Base-by-base conservation (phyloP, 2,797 vertebrate species). In the Mormyrus proboscirostris region DNA sequence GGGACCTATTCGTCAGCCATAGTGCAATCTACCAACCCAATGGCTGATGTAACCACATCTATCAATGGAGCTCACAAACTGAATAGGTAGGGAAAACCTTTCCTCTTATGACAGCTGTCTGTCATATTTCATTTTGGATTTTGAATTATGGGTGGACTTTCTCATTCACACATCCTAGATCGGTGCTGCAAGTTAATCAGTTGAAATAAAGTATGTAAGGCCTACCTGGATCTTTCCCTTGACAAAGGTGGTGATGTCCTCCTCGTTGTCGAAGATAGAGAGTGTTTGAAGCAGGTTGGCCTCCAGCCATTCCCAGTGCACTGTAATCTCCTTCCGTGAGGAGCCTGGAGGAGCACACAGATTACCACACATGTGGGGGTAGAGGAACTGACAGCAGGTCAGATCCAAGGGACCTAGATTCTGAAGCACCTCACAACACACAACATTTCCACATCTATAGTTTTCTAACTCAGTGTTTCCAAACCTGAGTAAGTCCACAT, bases 291-390 rank as follows among this genome's bases (percentile, higher is more conserved):
- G 96, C 89, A 99, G 94, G 92, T 99, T 99, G 90, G 95, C 94
- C 92, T 99, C 98, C 92, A 99, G 95, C 98, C 98, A 99, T 59
- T 99, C 98, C 98, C 98, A 99, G 91, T 98, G 97, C 89, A 96
- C 96, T 0, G 98, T 99, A 93, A 99, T 99, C 94, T 99, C 98
- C 92, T 97, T 98, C 88, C 98, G 97, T 53, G 97, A 97, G 1
- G 97, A 97, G 89, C 98, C 98, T 99, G 93, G 82, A 38, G 49
- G 25, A 57, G 9, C 41, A 88, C 25, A 38, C n/a, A 1, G 2
- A 14, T 22, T 49, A 87, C 53, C 12, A 41, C 50, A 44, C 25
- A 4, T 1, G 1, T 53, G 19, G 86, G 57, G 44, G 19, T 19
- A n/a, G 10, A 41, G 6, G 16, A 25, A 16, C 86, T 87, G 41